Evolutionary conservation across 2,113 vertebrate genomes (phyloP).

Genomic region (Syngnathus scovelli): DNA sequence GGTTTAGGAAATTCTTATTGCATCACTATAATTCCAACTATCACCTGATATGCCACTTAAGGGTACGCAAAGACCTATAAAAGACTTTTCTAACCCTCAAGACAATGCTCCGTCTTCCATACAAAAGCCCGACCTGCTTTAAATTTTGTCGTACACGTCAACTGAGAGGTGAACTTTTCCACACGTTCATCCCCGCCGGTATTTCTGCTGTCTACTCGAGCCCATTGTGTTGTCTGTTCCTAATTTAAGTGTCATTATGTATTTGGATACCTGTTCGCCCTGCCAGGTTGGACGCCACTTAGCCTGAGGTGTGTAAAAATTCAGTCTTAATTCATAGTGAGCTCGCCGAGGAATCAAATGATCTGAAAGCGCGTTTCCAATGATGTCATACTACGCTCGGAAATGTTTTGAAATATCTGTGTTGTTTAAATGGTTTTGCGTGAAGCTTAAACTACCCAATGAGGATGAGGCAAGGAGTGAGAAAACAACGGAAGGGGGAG

Average conservation of each 20-base stretch:
- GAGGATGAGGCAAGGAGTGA: slow-evolving; percentile 47
- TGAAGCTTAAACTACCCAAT: slow-evolving; percentile 43
- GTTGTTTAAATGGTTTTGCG: slow-evolving; percentile 34
- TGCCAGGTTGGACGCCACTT: slow-evolving; percentile 21
- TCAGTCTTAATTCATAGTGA: slow-evolving; percentile 16
- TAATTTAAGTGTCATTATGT: slow-evolving; percentile 48
- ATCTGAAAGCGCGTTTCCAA: slow-evolving; percentile 24
- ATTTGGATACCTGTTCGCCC: slow-evolving; percentile 41
- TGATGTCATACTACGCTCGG: not conserved
- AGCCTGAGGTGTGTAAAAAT: slow-evolving; percentile 30
- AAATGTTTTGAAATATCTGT: not conserved
- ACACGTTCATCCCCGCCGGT: slow-evolving; percentile 29
- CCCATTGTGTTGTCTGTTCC: slow-evolving; percentile 37
- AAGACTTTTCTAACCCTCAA: not conserved
- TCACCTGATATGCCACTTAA: not conserved
- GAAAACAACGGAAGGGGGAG: slow-evolving; percentile 54
- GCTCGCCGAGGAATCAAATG: slow-evolving; percentile 17
- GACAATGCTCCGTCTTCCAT: slow-evolving; percentile 7
- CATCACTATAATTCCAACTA: not conserved
- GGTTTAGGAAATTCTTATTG: not conserved
- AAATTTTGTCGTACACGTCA: slow-evolving; percentile 28
- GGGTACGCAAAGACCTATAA: not conserved
- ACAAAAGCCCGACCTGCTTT: not conserved
- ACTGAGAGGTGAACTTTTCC: slow-evolving; percentile 19
- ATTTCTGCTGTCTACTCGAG: slow-evolving; percentile 9